Evolutionary conservation across 2,113 vertebrate genomes (phyloP).

Genomic region (Nettapus auritus): DNA sequence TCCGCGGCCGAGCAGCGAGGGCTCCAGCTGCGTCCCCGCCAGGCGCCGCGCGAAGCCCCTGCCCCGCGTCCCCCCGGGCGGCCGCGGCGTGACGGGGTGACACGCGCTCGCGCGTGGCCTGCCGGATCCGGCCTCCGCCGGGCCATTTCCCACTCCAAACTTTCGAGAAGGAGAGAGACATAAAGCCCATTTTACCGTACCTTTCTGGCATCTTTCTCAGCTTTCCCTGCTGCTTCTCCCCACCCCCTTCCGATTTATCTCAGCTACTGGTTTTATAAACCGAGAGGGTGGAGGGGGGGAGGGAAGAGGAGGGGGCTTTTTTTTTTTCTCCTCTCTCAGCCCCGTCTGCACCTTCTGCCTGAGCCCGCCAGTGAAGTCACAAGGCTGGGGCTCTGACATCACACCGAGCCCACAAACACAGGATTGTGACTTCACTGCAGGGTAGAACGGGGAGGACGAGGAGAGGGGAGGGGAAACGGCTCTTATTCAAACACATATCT

Average conservation of each 20-base stretch:
- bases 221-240: slow-evolving; percentile 72
- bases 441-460: slow-evolving; percentile 66
- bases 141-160: slow-evolving; percentile 70
- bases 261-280: slow-evolving; percentile 63
- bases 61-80: not conserved
- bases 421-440: slow-evolving; percentile 83
- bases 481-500: slow-evolving; percentile 76
- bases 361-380: slow-evolving; percentile 80
- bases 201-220: slow-evolving; percentile 76
- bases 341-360: slow-evolving; percentile 77
- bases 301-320: slow-evolving; percentile 51
- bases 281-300: not conserved
- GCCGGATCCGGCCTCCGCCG: slow-evolving; percentile 57
- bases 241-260: slow-evolving; percentile 68
- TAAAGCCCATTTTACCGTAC: slow-evolving; percentile 72
- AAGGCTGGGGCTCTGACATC: slow-evolving; percentile 81
- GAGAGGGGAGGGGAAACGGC: slow-evolving; percentile 63
- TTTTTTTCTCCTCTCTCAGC: slow-evolving; percentile 68
- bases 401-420: slow-evolving; percentile 74
- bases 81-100: slow-evolving; percentile 33
- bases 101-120: slow-evolving; percentile 44
- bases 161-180: slow-evolving; percentile 66
- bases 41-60: not conserved
- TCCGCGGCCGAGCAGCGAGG: no score
- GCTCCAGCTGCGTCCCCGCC: not conserved